phyloP scores from a whole-genome alignment of 1,140 invertebrate species.

The Pseudachorutes palmiensis region DNA sequence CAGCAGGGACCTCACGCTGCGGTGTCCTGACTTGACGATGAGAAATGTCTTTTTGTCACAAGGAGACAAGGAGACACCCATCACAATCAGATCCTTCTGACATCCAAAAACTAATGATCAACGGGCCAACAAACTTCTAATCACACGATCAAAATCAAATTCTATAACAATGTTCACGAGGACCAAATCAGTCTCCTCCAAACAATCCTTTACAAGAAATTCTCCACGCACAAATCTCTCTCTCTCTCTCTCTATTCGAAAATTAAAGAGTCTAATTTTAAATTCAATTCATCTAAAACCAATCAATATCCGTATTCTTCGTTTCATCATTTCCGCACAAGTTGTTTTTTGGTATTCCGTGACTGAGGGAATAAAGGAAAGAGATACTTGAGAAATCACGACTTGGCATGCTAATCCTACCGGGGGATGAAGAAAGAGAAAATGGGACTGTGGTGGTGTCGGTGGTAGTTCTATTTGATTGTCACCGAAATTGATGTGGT shows the following conservation, averaged over 20 bases:
- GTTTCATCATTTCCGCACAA: not conserved
- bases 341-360: not conserved
- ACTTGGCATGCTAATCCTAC: conserved; percentile 2
- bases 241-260: too few species aligned
- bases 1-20: not conserved
- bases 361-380: not conserved
- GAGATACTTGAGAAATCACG: not conserved
- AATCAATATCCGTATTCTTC: not conserved
- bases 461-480: conserved; percentile 1
- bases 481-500: conserved; percentile 12
- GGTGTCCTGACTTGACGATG: not conserved
- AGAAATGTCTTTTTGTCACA: not conserved
- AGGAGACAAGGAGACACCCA: not conserved
- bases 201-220: too few species aligned
- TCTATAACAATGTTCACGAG: too few species aligned
- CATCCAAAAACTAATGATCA: not conserved
- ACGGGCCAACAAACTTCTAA: not conserved
- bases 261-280: too few species aligned
- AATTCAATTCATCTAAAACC: too few species aligned
- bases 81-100: not conserved
- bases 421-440: not conserved
- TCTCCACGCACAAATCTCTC: too few species aligned
- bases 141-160: not conserved
- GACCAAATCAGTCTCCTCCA: too few species aligned
- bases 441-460: not conserved